Percentiles rank a stretch among this genome's conserved stretches.
These are phyloP conservation scores for Nerophis ophidion DNA, from an alignment of 2,113 vertebrate genomes.

Conservation along the genomic window DNA sequence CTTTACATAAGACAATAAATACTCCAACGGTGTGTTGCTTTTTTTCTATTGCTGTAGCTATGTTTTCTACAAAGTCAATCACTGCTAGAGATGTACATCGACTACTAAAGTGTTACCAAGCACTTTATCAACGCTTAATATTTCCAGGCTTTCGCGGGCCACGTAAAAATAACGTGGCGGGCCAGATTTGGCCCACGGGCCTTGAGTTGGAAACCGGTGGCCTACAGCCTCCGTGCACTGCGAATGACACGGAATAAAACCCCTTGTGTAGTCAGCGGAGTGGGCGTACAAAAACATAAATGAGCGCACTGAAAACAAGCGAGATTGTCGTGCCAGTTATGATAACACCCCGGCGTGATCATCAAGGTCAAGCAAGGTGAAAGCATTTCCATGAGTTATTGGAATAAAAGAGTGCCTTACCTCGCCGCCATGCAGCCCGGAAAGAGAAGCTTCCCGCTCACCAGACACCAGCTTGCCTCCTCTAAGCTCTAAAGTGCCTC, in stretches of 20 bases:
- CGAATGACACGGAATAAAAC: slow-evolving; percentile 14
- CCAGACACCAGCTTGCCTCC: slow-evolving; percentile 38
- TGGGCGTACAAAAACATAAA: slow-evolving; percentile 27
- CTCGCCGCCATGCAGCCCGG: slow-evolving; percentile 42
- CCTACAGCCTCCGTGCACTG: neutral
- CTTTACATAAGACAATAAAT: too few relatives aligned
- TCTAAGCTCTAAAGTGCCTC: slow-evolving; percentile 42
- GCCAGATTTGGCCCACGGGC: too few relatives aligned
- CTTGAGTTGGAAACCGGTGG: too few relatives aligned
- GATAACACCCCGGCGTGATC: neutral
- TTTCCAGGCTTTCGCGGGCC: too few relatives aligned
- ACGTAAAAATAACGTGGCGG: too few relatives aligned
- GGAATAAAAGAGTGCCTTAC: slow-evolving; percentile 46
- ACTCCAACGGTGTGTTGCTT: too few relatives aligned
- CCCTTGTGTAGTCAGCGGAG: slow-evolving; percentile 23
- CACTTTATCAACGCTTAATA: too few relatives aligned
- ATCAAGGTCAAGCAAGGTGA: neutral
- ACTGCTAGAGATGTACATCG: too few relatives aligned
- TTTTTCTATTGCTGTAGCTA: too few relatives aligned
- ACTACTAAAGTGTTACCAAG: too few relatives aligned
- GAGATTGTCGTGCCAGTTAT: slow-evolving; percentile 2
- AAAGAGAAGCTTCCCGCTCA: slow-evolving; percentile 39
- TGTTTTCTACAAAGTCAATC: too few relatives aligned
- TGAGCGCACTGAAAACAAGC: slow-evolving; percentile 27
- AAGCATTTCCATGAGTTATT: too few relatives aligned